Evolutionary conservation across 2,888 invertebrate genomes (phyloP), one percentile per base, ranked within the genome.

Genomic region (Callyntrura guangdongensis): DNA sequence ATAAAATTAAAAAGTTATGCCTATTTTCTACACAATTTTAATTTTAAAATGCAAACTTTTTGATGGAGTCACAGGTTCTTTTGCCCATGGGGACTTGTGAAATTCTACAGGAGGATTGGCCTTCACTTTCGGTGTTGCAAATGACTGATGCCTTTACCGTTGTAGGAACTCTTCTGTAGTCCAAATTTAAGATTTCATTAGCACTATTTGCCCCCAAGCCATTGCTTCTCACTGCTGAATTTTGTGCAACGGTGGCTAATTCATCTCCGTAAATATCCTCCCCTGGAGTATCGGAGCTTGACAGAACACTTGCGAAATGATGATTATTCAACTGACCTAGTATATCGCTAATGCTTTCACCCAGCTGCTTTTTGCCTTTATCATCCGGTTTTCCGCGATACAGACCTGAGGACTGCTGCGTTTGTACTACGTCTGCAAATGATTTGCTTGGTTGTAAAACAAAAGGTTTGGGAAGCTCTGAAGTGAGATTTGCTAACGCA

Each of bases 41-140:
- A 87, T 87, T 53, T 53, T 79, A 67, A 87, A 87, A 56, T 81
- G 67, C 45, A 87, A 87, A 87, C 81, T 87, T 53, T 79, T 87
- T 9, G 87, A 53, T 5, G 79, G 67, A 12, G 53, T 20, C 0
- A 36, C 5, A 2, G 87, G 87, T 17, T 87, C 87, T 17, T 81
- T 87, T 0, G 87, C 87, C 87, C 87, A 87, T 0, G 36, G 9
- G 0, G 79, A 79, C 25, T 87, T 87, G 56, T 87, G 87, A 67
- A 87, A 87, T 67, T 87, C 87, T 0, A 87, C 20, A 5, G 87
- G 87, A 17, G 87, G 87, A 81, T 79, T 81, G 8, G 12, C 9
- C 14, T 67, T 87, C 9, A 45, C 47, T 53, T 67, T 87, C 25
- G 87, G 87, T 17, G 87, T 67, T 14, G 56, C 53, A 11, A 12